Base-by-base conservation (phyloP, 2,797 vertebrate genomes). In the Naso thynnoides region DNA sequence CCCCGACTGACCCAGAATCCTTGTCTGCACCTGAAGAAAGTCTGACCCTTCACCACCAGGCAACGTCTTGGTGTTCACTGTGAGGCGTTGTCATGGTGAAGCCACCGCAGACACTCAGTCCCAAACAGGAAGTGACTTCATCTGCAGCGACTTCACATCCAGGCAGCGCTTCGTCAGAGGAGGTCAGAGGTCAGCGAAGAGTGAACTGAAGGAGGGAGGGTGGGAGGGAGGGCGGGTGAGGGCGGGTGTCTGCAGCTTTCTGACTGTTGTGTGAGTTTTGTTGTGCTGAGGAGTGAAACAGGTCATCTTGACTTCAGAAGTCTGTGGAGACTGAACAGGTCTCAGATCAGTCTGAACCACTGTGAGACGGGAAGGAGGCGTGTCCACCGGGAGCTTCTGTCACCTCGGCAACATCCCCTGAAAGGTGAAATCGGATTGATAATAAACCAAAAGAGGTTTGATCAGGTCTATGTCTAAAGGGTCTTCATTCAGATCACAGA, bases 311-410 rank as follows among this genome's bases (percentile, higher is more conserved):
- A n/a, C n/a, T n/a, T n/a, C n/a, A n/a, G n/a, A n/a, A n/a, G n/a
- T n/a, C n/a, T n/a, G n/a, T n/a, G n/a, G n/a, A n/a, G 72, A 65
- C 68, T 7, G 8, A 66, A 60, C 77, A 55, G 54, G 77, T 82
- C 76, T 84, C 54, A n/a, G 76, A 62, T 76, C 79, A 85, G 83
- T 84, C 76, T 55, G 59, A 79, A 78, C 79, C 89, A 88, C 89
- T 89, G 86, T 88, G 89, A 90, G 83, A 69, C 66, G 45, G 71
- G 62, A 49, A 74, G 55, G 55, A 36, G 79, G 58, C 59, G 42
- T 47, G 73, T 78, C 74, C 85, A 85, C 63, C 27, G 39, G 8
- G 71, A 76, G 76, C 85, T 64, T 81, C 69, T 62, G 71, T 1
- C 26, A n/a, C 26, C 7, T 7, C 42, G 0, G 10, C 1, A 18